A percentile compares a stretch with the other conserved stretches of the same genome.
Conservation (phyloP, 2,888 invertebrate species). For the Spisula subtruncata region DNA sequence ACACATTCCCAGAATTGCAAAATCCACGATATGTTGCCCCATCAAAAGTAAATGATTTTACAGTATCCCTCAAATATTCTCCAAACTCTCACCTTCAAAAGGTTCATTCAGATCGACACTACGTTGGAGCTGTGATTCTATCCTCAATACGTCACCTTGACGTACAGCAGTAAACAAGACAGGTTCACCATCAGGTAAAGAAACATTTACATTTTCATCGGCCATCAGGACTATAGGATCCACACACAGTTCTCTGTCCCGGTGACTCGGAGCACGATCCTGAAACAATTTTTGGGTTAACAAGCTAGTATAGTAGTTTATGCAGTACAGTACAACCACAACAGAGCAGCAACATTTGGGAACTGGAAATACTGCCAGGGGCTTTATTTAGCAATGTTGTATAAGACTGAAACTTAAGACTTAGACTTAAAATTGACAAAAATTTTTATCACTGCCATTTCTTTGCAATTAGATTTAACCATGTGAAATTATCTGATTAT, state of each 20-base stretch:
- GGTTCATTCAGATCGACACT: conserved; percentile 69
- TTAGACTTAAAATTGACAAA: too few relatives aligned
- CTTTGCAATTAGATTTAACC: too few relatives aligned
- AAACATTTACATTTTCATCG: conserved; percentile 51
- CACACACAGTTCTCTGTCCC: not conserved
- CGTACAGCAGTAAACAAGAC: conserved; percentile 73
- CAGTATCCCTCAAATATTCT: not conserved
- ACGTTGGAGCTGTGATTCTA: conserved; percentile 61
- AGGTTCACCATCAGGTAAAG: conserved; percentile 71
- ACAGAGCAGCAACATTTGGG: too few relatives aligned
- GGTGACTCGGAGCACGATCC: not conserved
- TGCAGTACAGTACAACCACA: too few relatives aligned
- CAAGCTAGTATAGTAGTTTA: too few relatives aligned
- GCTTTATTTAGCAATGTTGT: too few relatives aligned
- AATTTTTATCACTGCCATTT: too few relatives aligned
- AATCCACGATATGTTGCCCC: not conserved
- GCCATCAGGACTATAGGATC: conserved; percentile 53
- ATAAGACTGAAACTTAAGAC: too few relatives aligned
- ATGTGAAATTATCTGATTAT: too few relatives aligned
- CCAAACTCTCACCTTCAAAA: conserved; percentile 61
- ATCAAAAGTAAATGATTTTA: not conserved
- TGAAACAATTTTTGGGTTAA: not conserved
- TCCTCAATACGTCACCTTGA: conserved; percentile 68
- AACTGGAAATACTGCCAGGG: too few relatives aligned
- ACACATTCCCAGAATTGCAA: too few relatives aligned